phyloP scores from a whole-genome alignment of 2,888 invertebrate species.

The Andrena camellia region DNA sequence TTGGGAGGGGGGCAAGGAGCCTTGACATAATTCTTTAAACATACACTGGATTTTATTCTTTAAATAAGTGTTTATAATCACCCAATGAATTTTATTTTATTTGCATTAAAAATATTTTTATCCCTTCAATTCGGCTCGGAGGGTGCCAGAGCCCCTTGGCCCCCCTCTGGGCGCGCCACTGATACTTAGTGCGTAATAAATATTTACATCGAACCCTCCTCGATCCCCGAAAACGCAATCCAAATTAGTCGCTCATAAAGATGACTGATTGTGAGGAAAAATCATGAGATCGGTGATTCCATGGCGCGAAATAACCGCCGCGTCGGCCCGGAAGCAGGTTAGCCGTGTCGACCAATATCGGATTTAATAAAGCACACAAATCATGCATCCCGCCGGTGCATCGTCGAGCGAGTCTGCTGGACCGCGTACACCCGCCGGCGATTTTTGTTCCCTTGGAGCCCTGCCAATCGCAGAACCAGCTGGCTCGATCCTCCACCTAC shows the following conservation, averaged over 20 bases:
- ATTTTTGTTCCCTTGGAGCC: slow-evolving; percentile 78
- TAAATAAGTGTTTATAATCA: too few species aligned
- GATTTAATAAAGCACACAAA: slow-evolving; percentile 81
- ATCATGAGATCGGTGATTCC: slow-evolving; percentile 15
- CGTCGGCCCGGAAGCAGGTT: slow-evolving; percentile 61
- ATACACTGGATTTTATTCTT: too few species aligned
- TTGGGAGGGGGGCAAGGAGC: too few species aligned
- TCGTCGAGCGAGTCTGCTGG: slow-evolving; percentile 54
- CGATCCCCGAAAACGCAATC: not conserved
- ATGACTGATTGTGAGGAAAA: not conserved
- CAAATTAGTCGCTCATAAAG: not conserved
- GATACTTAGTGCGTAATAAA: too few species aligned
- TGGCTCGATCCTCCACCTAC: slow-evolving; percentile 55
- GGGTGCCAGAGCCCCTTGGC: too few species aligned
- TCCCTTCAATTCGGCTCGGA: too few species aligned
- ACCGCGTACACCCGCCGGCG: slow-evolving; percentile 46
- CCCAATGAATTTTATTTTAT: too few species aligned
- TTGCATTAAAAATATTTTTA: too few species aligned
- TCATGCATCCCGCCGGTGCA: slow-evolving; percentile 75
- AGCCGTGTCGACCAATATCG: slow-evolving; percentile 75
- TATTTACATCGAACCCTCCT: too few species aligned
- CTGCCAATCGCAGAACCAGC: slow-evolving; percentile 78
- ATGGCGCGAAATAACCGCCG: slow-evolving; percentile 63
- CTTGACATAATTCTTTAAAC: too few species aligned
- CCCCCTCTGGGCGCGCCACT: too few species aligned